A percentile compares a stretch with the other conserved stretches of the same genome.
Conservation (phyloP, 2,797 vertebrate species). For the Limnodromus scolopaceus region DNA sequence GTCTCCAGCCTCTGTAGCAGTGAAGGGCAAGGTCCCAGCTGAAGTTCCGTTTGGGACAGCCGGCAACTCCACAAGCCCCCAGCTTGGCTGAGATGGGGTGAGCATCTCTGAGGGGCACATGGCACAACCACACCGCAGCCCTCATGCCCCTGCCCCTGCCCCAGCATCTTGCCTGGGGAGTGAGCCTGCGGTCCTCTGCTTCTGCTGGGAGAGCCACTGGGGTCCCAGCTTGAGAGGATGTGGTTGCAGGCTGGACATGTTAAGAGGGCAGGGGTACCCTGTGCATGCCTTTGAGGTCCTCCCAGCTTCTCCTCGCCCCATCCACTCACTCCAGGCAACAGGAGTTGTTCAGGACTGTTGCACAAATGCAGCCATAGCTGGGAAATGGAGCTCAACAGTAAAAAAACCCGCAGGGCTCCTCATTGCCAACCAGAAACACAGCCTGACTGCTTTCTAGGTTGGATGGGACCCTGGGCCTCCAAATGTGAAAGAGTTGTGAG, state of each 20-base stretch:
- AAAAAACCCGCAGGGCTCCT: neutral
- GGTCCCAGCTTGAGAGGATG: neutral
- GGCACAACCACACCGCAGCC: neutral
- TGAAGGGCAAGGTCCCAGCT: neutral
- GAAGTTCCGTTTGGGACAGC: neutral
- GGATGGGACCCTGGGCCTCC: neutral
- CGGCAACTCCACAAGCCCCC: neutral
- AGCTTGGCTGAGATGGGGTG: neutral
- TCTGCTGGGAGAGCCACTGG: neutral
- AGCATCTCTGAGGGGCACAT: rapidly evolving
- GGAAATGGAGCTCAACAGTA: neutral
- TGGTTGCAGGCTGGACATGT: neutral
- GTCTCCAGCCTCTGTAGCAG: neutral
- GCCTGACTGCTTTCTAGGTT: neutral
- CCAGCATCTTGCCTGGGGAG: neutral
- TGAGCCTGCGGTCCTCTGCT: neutral
- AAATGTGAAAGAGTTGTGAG: neutral
- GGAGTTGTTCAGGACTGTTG: neutral
- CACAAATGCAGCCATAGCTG: rapidly evolving
- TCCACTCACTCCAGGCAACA: neutral
- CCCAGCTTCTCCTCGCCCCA: neutral
- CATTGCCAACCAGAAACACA: neutral
- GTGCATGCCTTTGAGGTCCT: neutral
- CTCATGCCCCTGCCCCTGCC: rapidly evolving
- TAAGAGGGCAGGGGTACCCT: neutral